Conservation (phyloP, 2,888 invertebrate genomes). For the Drosophila picticornis region DNA sequence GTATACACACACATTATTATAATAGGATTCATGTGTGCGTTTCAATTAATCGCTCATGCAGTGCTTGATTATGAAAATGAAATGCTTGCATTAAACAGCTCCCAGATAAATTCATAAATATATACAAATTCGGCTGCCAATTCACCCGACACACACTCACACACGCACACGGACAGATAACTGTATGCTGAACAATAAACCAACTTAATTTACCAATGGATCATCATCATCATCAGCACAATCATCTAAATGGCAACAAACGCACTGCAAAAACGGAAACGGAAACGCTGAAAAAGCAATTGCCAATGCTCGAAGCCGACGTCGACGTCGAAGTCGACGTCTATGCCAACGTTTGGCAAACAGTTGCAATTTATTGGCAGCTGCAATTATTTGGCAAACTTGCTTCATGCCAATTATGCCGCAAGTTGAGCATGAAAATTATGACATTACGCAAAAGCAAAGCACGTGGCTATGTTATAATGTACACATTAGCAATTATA, state of each 20-base stretch:
- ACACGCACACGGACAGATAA: conserved; percentile 3
- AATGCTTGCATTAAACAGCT: conserved; percentile 63
- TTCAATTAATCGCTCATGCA: conserved; percentile 46
- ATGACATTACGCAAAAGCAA: conserved; percentile 30
- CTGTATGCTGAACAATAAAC: conserved; percentile 38
- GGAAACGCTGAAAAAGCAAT: conserved; percentile 74
- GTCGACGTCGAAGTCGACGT: conserved; percentile 4
- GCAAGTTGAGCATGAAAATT: conserved; percentile 43
- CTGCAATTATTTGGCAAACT: conserved; percentile 59
- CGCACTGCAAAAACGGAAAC: conserved; percentile 62
- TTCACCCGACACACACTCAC: conserved; percentile 11
- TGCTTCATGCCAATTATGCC: conserved; percentile 44
- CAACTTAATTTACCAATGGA: conserved; percentile 43
- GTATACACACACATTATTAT: conserved; percentile 20
- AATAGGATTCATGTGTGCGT: conserved; percentile 29
- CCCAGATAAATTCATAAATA: conserved; percentile 22
- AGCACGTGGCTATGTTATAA: conserved; percentile 2
- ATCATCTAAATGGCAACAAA: conserved; percentile 52
- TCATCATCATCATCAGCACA: conserved; percentile 39
- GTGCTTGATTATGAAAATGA: conserved; percentile 66
- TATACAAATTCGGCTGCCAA: conserved; percentile 15
- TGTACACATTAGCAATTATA: background rate
- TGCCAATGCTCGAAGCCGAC: conserved; percentile 60
- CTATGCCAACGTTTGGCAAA: conserved; percentile 19
- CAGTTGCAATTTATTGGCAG: conserved; percentile 64